Conservation (phyloP, 2,888 invertebrate genomes). For the Rotaria magnacalcarata region DNA sequence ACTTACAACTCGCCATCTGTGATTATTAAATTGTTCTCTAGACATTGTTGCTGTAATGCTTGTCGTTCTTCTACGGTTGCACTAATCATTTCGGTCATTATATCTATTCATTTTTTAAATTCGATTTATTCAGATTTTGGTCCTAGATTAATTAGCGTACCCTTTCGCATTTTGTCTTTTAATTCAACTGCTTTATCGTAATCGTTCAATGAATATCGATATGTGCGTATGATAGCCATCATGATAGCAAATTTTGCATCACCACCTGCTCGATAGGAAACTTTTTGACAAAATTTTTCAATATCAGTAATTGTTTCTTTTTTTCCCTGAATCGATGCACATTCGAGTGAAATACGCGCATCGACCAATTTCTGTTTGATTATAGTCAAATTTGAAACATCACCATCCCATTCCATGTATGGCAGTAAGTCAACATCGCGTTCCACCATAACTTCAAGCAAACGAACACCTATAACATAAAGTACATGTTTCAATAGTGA, state of each 20-base stretch:
- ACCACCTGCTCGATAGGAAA: constrained; percentile 6
- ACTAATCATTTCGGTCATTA: background rate
- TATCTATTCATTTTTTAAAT: constrained; percentile 5
- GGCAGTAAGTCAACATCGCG: constrained; percentile 36
- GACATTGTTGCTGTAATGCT: background rate
- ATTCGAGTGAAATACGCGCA: background rate
- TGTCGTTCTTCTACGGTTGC: constrained; percentile 7
- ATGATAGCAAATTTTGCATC: background rate
- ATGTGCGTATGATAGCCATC: background rate
- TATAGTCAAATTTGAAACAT: background rate
- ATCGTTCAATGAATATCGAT: constrained; percentile 23
- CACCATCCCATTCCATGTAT: constrained; percentile 39
- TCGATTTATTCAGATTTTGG: background rate
- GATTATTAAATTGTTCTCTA: background rate
- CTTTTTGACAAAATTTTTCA: background rate
- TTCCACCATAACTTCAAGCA: constrained; percentile 1
- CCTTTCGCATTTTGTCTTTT: background rate
- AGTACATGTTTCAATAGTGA: too few species aligned
- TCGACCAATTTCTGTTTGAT: background rate
- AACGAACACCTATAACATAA: background rate
- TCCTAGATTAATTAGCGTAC: background rate
- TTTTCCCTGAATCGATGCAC: background rate
- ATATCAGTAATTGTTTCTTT: background rate
- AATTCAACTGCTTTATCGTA: background rate
- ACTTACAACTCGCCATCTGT: background rate